Percentiles rank a stretch among this genome's conserved stretches.
Evolutionary conservation across 2,888 invertebrate species (phyloP).

Genomic region (Lasioglossum morio): DNA sequence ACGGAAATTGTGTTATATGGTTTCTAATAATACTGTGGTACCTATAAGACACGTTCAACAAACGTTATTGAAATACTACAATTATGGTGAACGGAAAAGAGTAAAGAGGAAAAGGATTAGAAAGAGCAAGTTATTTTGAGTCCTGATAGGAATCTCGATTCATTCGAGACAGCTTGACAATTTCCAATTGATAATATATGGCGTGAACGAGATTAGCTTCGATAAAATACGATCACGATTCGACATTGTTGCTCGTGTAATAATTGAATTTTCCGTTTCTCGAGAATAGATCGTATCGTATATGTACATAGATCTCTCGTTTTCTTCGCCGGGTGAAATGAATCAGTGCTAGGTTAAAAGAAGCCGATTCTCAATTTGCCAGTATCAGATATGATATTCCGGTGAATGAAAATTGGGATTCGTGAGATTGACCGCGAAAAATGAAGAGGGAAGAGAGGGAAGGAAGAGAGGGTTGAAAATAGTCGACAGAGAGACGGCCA

Average conservation of each 20-base stretch:
- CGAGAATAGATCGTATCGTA: not conserved
- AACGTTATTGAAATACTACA: not conserved
- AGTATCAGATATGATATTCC: conserved; percentile 58
- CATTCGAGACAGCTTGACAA: not conserved
- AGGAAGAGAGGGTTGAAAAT: not conserved
- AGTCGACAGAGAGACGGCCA: not conserved
- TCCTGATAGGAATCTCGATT: not conserved
- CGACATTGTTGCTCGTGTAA: not conserved
- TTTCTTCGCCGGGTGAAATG: not conserved
- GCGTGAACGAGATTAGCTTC: not conserved
- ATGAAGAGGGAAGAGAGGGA: conserved; percentile 7
- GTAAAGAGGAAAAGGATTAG: not conserved
- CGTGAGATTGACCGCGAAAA: conserved; percentile 43
- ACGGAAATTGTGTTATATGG: not conserved
- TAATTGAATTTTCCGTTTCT: not conserved
- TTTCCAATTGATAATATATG: not conserved
- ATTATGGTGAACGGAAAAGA: not conserved
- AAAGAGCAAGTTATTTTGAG: not conserved
- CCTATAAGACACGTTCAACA: not conserved
- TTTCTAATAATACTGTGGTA: not conserved
- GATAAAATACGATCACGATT: not conserved
- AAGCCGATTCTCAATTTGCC: conserved; percentile 59
- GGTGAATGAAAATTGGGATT: conserved; percentile 59
- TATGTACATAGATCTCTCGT: not conserved
- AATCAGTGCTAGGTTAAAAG: conserved; percentile 32